phyloP scores from a whole-genome alignment of 2,888 invertebrate species.

The Apeira syringaria region DNA sequence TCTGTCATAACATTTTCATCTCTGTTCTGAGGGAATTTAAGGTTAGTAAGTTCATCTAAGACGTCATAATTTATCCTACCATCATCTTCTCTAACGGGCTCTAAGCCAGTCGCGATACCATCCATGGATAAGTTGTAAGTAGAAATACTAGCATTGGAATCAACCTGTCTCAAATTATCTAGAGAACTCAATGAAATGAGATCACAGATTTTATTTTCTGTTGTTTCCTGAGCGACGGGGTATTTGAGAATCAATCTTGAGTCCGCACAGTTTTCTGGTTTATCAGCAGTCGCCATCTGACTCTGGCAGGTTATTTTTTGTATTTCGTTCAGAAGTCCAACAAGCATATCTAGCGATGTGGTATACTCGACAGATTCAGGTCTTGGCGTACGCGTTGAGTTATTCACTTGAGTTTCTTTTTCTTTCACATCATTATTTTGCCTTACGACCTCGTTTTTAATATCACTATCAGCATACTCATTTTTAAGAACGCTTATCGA shows the following conservation, averaged over 20 bases:
- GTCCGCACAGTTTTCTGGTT: conserved; percentile 31
- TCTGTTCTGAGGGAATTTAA: conserved; percentile 1
- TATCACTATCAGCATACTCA: background rate
- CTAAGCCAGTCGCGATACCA: conserved; percentile 8
- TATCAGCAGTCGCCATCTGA: conserved; percentile 21
- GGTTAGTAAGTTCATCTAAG: background rate
- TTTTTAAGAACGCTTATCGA: background rate
- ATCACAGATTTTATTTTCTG: conserved; percentile 32
- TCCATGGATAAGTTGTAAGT: conserved; percentile 47
- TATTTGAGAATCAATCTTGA: conserved; percentile 46
- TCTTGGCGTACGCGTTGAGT: background rate
- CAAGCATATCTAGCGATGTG: conserved; percentile 66
- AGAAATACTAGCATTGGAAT: conserved; percentile 48
- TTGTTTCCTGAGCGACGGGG: conserved; percentile 32
- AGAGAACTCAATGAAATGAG: conserved; percentile 50
- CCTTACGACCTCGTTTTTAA: background rate
- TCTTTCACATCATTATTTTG: background rate
- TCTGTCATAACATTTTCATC: conserved; percentile 3
- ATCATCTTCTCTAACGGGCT: background rate
- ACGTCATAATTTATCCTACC: background rate
- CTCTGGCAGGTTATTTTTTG: conserved; percentile 62
- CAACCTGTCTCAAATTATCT: conserved; percentile 47
- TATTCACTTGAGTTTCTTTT: background rate
- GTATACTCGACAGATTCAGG: conserved; percentile 47
- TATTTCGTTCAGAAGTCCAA: conserved; percentile 70